phyloP scores from a whole-genome alignment of 37 sponge, comb jelly and placozoan species.

The Ephydatia muelleri region DNA sequence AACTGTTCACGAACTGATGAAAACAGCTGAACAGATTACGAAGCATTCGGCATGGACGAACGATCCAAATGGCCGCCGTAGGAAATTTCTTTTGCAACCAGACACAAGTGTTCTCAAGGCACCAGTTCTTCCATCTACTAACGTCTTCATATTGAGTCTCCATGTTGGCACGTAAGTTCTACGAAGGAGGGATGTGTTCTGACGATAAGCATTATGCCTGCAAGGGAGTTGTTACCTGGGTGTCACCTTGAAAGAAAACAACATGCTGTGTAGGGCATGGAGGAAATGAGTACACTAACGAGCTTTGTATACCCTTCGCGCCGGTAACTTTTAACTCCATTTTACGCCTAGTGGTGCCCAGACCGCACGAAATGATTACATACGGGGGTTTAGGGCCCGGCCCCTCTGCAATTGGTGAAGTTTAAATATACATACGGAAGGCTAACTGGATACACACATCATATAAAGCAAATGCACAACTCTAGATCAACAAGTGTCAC shows the following conservation, averaged over 20 bases:
- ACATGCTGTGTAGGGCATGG: conserved; percentile 55
- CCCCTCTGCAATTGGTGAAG: not conserved
- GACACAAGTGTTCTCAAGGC: conserved; percentile 61
- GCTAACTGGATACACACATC: not conserved
- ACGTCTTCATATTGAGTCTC: conserved; percentile 45
- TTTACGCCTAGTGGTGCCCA: not conserved
- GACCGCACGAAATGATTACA: not conserved
- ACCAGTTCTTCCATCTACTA: conserved; percentile 61
- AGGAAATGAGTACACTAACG: conserved; percentile 41
- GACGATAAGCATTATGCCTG: not conserved
- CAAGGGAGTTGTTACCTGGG: conserved; percentile 41
- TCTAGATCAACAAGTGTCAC: not conserved
- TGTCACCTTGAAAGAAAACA: conserved; percentile 78
- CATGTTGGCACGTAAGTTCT: conserved; percentile 32
- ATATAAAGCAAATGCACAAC: not conserved
- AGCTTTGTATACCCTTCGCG: conserved; percentile 34
- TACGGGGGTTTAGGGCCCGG: not conserved
- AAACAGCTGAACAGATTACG: conserved; percentile 67
- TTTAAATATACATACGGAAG: not conserved
- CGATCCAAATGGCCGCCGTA: conserved; percentile 59
- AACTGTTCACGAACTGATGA: conserved; percentile 74
- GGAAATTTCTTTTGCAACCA: conserved; percentile 65
- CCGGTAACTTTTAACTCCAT: conserved; percentile 53
- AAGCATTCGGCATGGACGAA: conserved; percentile 68
- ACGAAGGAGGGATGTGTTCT: not conserved